A percentile compares a stretch with the other conserved stretches of the same genome.
Conservation (phyloP, 2,888 invertebrate genomes). For the Acanthosoma haemorrhoidale region DNA sequence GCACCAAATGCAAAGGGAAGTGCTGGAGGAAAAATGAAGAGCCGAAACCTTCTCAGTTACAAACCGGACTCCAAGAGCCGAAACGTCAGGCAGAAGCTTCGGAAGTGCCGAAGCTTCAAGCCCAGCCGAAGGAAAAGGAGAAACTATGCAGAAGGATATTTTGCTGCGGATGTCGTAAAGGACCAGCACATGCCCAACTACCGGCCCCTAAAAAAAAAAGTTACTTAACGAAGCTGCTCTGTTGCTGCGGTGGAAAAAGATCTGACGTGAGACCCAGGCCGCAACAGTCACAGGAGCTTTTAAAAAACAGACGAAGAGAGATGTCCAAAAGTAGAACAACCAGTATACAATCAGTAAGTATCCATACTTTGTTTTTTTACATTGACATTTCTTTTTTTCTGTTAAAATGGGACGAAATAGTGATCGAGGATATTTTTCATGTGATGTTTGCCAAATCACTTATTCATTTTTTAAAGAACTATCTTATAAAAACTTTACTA, state of each 20-base stretch:
- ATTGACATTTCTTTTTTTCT: too few species aligned
- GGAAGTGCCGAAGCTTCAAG: not conserved
- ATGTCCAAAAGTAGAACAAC: not conserved
- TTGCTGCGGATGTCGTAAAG: not conserved
- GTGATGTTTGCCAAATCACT: too few species aligned
- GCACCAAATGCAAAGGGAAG: not conserved
- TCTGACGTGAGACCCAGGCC: not conserved
- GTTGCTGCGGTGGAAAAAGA: not conserved
- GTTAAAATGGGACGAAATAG: too few species aligned
- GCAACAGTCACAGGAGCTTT: not conserved
- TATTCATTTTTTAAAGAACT: too few species aligned
- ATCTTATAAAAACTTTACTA: too few species aligned
- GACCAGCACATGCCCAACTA: not conserved
- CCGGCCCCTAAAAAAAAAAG: not conserved
- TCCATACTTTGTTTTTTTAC: too few species aligned
- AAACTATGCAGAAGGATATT: not conserved
- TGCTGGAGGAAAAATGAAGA: not conserved
- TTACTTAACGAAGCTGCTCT: not conserved
- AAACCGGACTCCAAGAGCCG: not conserved
- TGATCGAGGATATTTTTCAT: too few species aligned
- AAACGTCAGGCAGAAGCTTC: not conserved
- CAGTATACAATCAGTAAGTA: constrained; percentile 6
- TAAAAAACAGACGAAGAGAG: not conserved
- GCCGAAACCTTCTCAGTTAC: not conserved
- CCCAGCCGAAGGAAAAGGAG: not conserved